These are phyloP conservation scores for Drosophila nigrodunni DNA, from an alignment of 1,140 invertebrate species.

Conservation along the genomic window DNA sequence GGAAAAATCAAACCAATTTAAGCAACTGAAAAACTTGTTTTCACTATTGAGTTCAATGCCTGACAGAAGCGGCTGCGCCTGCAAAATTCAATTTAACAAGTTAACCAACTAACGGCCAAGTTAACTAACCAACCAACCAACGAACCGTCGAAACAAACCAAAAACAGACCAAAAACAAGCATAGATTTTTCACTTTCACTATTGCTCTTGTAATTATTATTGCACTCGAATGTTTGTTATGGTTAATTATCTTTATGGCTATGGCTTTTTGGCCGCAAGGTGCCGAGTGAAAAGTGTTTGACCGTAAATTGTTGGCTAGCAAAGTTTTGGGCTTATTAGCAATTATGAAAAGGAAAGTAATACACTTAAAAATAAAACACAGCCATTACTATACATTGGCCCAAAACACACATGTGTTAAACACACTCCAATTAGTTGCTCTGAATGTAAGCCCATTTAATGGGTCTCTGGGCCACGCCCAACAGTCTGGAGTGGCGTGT, in stretches of 20 bases:
- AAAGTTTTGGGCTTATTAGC: slow-evolving; percentile 8
- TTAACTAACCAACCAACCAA: slow-evolving; percentile 5
- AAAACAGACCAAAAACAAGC: slow-evolving; percentile 25
- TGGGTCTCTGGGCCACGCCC: slow-evolving; percentile 8
- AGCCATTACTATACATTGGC: not conserved
- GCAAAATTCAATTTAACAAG: slow-evolving; percentile 62
- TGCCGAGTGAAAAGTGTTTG: slow-evolving; percentile 41
- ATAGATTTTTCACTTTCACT: slow-evolving; percentile 76
- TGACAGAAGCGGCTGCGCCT: slow-evolving; percentile 17
- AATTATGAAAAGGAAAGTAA: slow-evolving; percentile 15
- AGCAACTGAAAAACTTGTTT: slow-evolving; percentile 69
- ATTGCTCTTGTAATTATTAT: slow-evolving; percentile 49
- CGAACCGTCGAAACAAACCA: not conserved
- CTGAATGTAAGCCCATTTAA: slow-evolving; percentile 13
- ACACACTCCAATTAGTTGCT: slow-evolving; percentile 9
- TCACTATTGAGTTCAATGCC: slow-evolving; percentile 66
- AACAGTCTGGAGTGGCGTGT: not conserved
- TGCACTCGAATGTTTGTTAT: slow-evolving; percentile 50
- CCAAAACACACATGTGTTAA: not conserved
- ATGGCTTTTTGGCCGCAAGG: slow-evolving; percentile 12
- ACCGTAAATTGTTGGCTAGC: slow-evolving; percentile 14
- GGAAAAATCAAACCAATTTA: slow-evolving; percentile 46
- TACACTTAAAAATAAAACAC: not conserved
- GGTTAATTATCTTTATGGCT: slow-evolving; percentile 62
- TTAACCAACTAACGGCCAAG: slow-evolving; percentile 18